Evolutionary conservation across 1,140 invertebrate genomes (phyloP).

Genomic region (Acromyrmex charruanus): DNA sequence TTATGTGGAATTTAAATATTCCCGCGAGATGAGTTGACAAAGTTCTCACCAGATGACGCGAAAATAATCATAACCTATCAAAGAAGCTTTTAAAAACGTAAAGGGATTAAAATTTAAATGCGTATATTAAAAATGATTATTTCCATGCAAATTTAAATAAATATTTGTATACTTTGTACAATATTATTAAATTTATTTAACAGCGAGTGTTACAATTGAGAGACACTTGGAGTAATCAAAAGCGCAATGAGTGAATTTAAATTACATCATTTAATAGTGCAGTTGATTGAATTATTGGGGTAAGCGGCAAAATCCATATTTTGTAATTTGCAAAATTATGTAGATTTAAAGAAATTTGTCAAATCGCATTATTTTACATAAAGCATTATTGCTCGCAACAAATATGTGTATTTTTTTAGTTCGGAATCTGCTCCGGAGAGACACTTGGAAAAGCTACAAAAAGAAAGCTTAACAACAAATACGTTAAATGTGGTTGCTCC

Average conservation of each 20-base stretch:
- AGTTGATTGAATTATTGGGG: slow-evolving; percentile 85
- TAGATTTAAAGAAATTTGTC: neutral
- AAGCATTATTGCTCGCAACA: slow-evolving; percentile 9
- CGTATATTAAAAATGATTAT: slow-evolving; percentile 6
- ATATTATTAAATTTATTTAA: neutral
- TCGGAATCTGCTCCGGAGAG: slow-evolving; percentile 85
- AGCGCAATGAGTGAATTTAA: slow-evolving; percentile 87
- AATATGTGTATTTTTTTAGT: slow-evolving; percentile 74
- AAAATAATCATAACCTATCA: slow-evolving; percentile 25
- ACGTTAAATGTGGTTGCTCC: slow-evolving; percentile 80
- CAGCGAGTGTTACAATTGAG: neutral
- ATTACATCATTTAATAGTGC: slow-evolving; percentile 85
- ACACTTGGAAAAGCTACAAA: slow-evolving; percentile 86
- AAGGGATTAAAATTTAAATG: neutral
- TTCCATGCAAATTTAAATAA: neutral
- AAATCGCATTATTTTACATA: neutral
- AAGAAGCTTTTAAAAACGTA: slow-evolving; percentile 11
- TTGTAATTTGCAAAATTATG: slow-evolving; percentile 2
- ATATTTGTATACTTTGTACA: slow-evolving; percentile 2
- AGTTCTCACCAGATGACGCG: no score
- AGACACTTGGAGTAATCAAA: neutral
- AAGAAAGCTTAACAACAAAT: slow-evolving; percentile 77
- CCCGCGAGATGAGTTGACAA: no score
- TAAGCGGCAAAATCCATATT: slow-evolving; percentile 72
- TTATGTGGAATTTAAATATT: no score